phyloP scores from a whole-genome alignment of 1,140 invertebrate species.

The Hylaeus volcanicus region DNA sequence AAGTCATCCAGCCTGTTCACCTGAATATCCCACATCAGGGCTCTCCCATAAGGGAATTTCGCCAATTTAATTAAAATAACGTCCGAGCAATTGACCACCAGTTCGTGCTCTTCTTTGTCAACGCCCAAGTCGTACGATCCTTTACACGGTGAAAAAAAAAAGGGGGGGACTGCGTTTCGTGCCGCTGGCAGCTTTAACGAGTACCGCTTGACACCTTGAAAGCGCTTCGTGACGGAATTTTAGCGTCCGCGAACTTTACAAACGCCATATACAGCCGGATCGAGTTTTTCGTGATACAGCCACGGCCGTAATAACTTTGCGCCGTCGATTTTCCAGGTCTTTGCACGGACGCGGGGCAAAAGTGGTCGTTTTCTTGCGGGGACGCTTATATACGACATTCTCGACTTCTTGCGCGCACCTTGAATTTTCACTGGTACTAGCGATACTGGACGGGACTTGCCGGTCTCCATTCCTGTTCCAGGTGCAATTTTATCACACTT shows the following conservation, averaged over 20 bases:
- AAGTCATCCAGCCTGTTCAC: background rate
- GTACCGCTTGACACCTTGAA: conserved; percentile 56
- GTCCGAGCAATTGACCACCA: background rate
- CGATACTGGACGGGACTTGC: background rate
- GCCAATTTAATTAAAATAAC: conserved; percentile 18
- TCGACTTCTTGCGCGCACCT: background rate
- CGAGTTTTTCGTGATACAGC: conserved; percentile 35
- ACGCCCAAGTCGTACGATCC: background rate
- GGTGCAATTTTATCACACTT: too few relatives aligned
- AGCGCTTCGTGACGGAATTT: conserved; percentile 53
- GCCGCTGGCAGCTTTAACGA: conserved; percentile 28
- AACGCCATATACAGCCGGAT: conserved; percentile 43
- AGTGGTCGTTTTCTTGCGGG: conserved; percentile 11
- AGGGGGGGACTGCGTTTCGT: conserved; percentile 4
- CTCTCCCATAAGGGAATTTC: background rate
- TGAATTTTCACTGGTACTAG: conserved; percentile 14
- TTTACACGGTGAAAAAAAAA: background rate
- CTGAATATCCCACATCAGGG: background rate
- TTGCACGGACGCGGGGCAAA: conserved; percentile 12
- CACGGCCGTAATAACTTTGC: conserved; percentile 28
- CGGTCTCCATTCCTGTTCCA: background rate
- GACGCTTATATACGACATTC: conserved; percentile 16
- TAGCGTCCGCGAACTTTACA: conserved; percentile 41
- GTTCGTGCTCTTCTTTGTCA: background rate
- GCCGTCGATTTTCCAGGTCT: conserved; percentile 38